Evolutionary conservation across 1,140 invertebrate genomes (phyloP).

Genomic region (Ostrea edulis): DNA sequence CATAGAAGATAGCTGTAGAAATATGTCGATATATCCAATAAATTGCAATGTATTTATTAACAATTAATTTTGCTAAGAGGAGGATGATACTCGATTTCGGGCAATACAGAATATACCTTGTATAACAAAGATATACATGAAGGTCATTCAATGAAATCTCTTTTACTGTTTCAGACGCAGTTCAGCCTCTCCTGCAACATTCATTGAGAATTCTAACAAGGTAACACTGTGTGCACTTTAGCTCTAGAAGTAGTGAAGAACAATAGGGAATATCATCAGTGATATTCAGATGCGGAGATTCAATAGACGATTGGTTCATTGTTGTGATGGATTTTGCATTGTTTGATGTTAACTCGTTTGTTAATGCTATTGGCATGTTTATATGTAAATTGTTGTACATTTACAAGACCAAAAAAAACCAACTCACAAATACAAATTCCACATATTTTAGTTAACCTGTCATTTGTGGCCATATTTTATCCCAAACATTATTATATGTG

Average conservation of each 20-base stretch:
- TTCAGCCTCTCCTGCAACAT: slow-evolving; percentile 71
- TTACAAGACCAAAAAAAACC: no score
- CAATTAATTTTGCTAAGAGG: neutral
- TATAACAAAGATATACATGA: no score
- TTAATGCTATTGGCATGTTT: no score
- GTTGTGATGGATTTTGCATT: neutral
- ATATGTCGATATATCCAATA: no score
- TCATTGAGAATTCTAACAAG: slow-evolving; percentile 71
- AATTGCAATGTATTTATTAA: no score
- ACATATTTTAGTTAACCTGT: neutral
- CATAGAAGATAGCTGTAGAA: no score
- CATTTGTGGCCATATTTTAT: slow-evolving; percentile 1
- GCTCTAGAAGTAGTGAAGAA: neutral
- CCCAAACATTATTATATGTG: no score
- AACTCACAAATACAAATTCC: neutral
- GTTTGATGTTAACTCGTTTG: neutral
- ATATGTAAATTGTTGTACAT: no score
- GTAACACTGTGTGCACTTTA: slow-evolving; percentile 60
- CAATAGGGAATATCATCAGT: neutral
- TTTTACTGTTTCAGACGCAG: slow-evolving; percentile 68
- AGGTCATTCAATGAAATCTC: neutral
- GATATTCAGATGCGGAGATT: no score
- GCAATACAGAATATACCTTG: no score
- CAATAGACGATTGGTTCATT: neutral
- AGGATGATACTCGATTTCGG: neutral